Conservation (phyloP, 2,888 invertebrate species). For the Acanthosepion pharaonis region DNA sequence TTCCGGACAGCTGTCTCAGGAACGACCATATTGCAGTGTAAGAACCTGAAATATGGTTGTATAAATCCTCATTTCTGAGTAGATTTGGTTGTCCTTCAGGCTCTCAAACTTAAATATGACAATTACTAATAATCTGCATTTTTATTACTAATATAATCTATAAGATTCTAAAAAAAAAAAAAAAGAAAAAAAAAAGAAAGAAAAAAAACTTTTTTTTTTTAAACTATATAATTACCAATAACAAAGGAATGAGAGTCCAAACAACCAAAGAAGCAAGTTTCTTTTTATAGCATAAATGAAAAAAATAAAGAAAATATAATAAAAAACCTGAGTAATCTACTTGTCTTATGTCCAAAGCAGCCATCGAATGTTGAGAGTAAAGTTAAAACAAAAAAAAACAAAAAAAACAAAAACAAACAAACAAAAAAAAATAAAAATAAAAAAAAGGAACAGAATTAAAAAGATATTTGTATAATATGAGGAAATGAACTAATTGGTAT, state of each 20-base stretch:
- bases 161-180: not conserved
- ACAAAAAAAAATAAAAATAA: too few relatives aligned
- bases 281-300: constrained; percentile 47
- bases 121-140: not conserved
- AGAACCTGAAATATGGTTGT: constrained; percentile 15
- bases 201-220: too few relatives aligned
- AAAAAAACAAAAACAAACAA: too few relatives aligned
- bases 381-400: too few relatives aligned
- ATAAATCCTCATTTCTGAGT: constrained; percentile 17
- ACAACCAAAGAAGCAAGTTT: constrained; percentile 47
- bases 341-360: too few relatives aligned
- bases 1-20: constrained; percentile 33
- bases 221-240: not conserved
- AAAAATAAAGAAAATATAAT: too few relatives aligned
- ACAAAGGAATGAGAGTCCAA: not conserved
- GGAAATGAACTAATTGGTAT: too few relatives aligned
- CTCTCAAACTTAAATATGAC: constrained; percentile 37
- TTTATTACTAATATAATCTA: not conserved
- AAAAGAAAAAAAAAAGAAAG: too few relatives aligned
- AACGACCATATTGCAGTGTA: constrained; percentile 18
- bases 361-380: too few relatives aligned
- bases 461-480: too few relatives aligned
- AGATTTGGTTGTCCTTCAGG: constrained; percentile 6
- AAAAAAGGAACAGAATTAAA: too few relatives aligned
- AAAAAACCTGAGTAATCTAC: too few relatives aligned